Percentiles rank a stretch among this genome's conserved stretches.
These are phyloP conservation scores for Subacronicta megacephala DNA, from an alignment of 2,888 invertebrate species.

Conservation along the genomic window DNA sequence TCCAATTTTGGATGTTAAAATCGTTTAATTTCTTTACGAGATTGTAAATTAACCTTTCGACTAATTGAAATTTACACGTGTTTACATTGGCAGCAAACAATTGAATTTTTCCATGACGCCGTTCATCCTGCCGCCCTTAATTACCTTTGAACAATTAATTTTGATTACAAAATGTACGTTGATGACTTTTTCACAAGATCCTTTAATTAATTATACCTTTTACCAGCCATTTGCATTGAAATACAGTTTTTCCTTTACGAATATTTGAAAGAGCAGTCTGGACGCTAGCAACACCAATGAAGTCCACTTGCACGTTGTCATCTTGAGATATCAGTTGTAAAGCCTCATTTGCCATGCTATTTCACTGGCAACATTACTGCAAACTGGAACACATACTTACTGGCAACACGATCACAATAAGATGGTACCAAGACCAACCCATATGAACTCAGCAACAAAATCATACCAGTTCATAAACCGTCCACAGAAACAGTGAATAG, in stretches of 20 bases:
- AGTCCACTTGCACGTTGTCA: no score
- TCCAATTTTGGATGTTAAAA: conserved; percentile 16
- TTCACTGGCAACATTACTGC: no score
- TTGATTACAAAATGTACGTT: conserved; percentile 21
- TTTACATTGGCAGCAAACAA: conserved; percentile 21
- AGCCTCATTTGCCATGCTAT: no score
- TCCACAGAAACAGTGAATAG: no score
- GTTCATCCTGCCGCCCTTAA: conserved; percentile 14
- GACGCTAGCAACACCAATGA: no score
- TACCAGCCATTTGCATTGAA: neutral
- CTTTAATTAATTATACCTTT: conserved; percentile 15
- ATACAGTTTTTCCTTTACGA: no score
- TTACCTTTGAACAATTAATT: conserved; percentile 25
- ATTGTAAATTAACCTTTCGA: conserved; percentile 20
- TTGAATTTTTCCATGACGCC: conserved; percentile 21
- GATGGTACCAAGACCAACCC: no score
- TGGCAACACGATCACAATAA: no score
- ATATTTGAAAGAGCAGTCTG: rapidly evolving
- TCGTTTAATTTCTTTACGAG: conserved; percentile 18
- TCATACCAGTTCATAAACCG: no score
- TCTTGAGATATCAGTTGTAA: no score
- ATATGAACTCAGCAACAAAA: no score
- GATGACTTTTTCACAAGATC: conserved; percentile 23
- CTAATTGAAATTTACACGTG: conserved; percentile 30
- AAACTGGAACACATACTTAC: no score